These are phyloP conservation scores for Leptinotarsa tumamoca DNA, from an alignment of 2,888 invertebrate genomes.

Conservation along the genomic window DNA sequence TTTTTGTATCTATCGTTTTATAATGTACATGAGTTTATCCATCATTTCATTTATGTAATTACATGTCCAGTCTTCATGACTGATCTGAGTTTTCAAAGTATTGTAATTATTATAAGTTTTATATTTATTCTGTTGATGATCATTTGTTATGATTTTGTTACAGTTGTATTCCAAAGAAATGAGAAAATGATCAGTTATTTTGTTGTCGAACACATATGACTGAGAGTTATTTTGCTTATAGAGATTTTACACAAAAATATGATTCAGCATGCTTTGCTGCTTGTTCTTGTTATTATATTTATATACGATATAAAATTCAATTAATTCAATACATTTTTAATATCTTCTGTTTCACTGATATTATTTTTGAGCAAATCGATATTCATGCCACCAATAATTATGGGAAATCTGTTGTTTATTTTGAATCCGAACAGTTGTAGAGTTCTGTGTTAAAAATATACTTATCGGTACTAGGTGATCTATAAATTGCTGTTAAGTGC, in stretches of 20 bases:
- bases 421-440: neutral
- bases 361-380: constrained; percentile 8
- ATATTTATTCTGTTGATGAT: neutral
- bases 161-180: neutral
- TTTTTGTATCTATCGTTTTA: constrained; percentile 9
- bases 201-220: neutral
- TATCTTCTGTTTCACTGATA: neutral
- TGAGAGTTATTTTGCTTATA: too few relatives aligned
- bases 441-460: neutral
- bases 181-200: constrained; percentile 1
- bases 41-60: constrained; percentile 12
- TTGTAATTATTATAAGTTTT: neutral
- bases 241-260: neutral
- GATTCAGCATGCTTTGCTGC: neutral
- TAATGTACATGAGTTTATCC: constrained; percentile 4
- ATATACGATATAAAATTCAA: neutral
- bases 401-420: too few relatives aligned
- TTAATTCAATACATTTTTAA: neutral
- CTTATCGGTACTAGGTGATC: too few relatives aligned
- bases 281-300: too few relatives aligned
- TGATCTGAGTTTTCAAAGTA: neutral
- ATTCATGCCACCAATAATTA: neutral
- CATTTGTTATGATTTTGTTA: neutral
- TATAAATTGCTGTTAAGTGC: too few relatives aligned
- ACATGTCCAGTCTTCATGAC: neutral